A percentile compares a stretch with the other conserved stretches of the same genome.
Evolutionary conservation across 2,888 invertebrate species (phyloP).

Genomic region (Synanthedon tipuliformis): DNA sequence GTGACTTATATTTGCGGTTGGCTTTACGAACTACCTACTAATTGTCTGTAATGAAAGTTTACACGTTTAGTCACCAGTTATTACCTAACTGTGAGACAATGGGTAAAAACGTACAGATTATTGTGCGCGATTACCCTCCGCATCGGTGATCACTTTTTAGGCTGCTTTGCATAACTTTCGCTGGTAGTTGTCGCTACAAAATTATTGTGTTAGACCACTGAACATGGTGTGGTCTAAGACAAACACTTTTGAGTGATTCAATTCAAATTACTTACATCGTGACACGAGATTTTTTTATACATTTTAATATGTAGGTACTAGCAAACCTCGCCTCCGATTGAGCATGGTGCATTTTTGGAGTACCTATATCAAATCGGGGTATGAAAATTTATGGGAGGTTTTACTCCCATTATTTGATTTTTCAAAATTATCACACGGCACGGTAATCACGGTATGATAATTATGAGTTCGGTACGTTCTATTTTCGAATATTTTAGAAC

Average conservation of each 20-base stretch:
- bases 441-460: no score
- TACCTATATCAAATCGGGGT: no score
- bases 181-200: slow-evolving; percentile 17
- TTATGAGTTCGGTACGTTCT: no score
- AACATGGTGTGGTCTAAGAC: no score
- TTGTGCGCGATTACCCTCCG: slow-evolving; percentile 2
- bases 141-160: slow-evolving; percentile 11
- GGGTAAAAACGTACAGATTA: background rate
- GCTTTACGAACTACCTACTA: background rate
- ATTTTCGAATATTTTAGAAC: no score
- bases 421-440: no score
- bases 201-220: slow-evolving; percentile 4
- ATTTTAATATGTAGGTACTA: no score
- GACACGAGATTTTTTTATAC: no score
- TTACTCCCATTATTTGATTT: no score
- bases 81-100: background rate
- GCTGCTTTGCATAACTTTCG: slow-evolving; percentile 33
- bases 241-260: slow-evolving; percentile 1
- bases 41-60: background rate
- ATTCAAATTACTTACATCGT: background rate
- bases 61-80: slow-evolving; percentile 4
- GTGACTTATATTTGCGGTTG: background rate
- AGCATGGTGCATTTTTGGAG: no score
- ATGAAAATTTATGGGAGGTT: no score
- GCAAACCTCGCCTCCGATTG: no score